Percentiles rank a stretch among this genome's conserved stretches.
These are phyloP conservation scores for Drosophila pruinosa DNA, from an alignment of 1,140 invertebrate genomes.

Conservation along the genomic window DNA sequence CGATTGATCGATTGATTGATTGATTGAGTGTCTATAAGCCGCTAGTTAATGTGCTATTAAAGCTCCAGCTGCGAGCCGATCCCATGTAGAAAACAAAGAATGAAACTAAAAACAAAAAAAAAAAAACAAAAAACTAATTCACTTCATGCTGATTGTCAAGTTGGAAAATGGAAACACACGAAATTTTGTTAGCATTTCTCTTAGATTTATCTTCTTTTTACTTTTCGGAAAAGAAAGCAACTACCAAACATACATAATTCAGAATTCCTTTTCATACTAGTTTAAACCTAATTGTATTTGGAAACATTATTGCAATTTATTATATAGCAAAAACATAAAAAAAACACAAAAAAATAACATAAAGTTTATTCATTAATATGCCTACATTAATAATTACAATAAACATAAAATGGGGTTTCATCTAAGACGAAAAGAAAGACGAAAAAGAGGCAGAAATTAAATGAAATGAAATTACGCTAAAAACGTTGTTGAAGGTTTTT, in stretches of 20 bases:
- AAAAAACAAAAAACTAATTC: conserved; percentile 28
- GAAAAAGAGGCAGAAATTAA: conserved; percentile 18
- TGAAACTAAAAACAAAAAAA: neutral
- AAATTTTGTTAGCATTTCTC: conserved; percentile 67
- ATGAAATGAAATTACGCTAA: conserved; percentile 32
- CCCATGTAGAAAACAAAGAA: conserved; percentile 31
- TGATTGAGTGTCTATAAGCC: conserved; percentile 36
- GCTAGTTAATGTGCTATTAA: conserved; percentile 37
- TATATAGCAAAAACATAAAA: conserved; percentile 18
- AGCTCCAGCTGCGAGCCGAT: conserved; percentile 26
- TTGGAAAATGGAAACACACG: conserved; percentile 27
- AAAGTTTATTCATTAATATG: conserved; percentile 51
- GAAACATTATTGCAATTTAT: conserved; percentile 59
- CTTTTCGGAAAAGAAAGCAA: conserved; percentile 32
- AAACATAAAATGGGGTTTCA: conserved; percentile 80
- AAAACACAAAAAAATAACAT: conserved; percentile 9
- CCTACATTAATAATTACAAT: conserved; percentile 73
- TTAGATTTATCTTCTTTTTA: conserved; percentile 46
- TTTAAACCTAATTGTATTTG: conserved; percentile 73
- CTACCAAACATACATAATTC: conserved; percentile 32
- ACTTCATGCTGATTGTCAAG: conserved; percentile 63
- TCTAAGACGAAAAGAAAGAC: conserved; percentile 61
- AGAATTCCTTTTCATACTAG: conserved; percentile 46
- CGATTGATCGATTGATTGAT: conserved; percentile 32
- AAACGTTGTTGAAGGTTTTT: conserved; percentile 50